Evolutionary conservation across 2,888 invertebrate species (phyloP).

Genomic region (Panzeria rudis): DNA sequence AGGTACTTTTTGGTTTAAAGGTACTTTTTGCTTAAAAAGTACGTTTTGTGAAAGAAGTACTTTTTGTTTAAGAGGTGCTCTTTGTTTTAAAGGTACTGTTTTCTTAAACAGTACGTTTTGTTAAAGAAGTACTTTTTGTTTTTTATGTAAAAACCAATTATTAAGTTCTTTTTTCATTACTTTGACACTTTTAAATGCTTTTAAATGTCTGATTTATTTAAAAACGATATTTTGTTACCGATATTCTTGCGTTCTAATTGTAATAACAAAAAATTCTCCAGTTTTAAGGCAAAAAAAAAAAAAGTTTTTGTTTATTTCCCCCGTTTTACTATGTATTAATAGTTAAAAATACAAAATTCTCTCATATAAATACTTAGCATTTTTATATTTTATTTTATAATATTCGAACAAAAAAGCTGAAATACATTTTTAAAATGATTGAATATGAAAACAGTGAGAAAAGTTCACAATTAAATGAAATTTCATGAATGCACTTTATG

Average conservation of each 20-base stretch:
- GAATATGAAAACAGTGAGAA: constrained; percentile 28
- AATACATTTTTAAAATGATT: constrained; percentile 41
- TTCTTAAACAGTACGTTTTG: neutral
- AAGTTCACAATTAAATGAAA: constrained; percentile 65
- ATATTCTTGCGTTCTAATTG: constrained; percentile 3
- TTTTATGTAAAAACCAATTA: neutral
- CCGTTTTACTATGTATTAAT: neutral
- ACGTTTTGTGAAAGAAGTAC: neutral
- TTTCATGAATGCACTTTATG: constrained; percentile 64
- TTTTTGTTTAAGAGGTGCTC: neutral
- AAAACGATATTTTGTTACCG: neutral
- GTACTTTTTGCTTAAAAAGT: neutral
- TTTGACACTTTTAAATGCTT: neutral
- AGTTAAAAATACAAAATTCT: neutral
- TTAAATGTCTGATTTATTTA: neutral
- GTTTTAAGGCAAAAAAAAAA: neutral
- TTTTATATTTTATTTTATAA: constrained; percentile 18
- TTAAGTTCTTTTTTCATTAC: neutral
- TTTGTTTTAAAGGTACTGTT: neutral
- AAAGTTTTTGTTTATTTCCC: constrained; percentile 1
- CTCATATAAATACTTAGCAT: neutral
- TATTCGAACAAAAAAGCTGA: neutral
- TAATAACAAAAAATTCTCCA: neutral
- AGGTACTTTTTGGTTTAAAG: neutral
- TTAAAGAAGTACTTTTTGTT: no score